phyloP scores from a whole-genome alignment of 2,113 vertebrate genomes.

The Casuarius casuarius region DNA sequence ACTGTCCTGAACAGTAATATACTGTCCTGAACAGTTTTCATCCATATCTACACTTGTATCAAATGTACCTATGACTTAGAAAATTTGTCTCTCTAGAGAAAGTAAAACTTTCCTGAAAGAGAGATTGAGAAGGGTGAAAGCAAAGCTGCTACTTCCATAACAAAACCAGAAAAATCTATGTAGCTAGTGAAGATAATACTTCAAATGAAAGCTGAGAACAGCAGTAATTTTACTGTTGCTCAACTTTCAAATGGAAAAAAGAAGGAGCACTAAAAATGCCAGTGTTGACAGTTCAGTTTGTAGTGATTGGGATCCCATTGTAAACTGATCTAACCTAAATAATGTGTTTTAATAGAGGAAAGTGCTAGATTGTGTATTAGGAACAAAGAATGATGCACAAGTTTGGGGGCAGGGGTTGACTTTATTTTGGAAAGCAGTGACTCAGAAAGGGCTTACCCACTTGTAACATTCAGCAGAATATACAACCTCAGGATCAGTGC shows the following conservation, averaged over 20 bases:
- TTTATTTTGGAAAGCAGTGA: background rate
- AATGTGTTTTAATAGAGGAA: background rate
- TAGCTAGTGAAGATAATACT: background rate
- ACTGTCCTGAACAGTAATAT: conserved; percentile 34
- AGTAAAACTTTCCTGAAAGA: background rate
- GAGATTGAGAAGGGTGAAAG: background rate
- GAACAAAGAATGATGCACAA: background rate
- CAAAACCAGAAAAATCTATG: background rate
- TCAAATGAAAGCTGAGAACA: background rate
- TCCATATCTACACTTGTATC: background rate
- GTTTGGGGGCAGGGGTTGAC: background rate
- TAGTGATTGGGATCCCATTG: background rate
- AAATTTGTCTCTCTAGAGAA: background rate
- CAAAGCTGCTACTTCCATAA: background rate
- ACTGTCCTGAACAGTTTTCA: background rate
- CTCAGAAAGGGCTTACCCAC: background rate
- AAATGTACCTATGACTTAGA: background rate
- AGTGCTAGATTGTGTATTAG: background rate
- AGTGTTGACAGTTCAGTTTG: background rate
- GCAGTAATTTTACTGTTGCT: background rate
- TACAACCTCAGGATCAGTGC: fast-evolving
- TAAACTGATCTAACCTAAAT: too few species aligned
- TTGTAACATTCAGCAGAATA: background rate
- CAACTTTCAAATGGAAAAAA: background rate
- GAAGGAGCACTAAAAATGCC: background rate